phyloP scores from a whole-genome alignment of 2,113 vertebrate species.

The Rhombomys opimus region DNA sequence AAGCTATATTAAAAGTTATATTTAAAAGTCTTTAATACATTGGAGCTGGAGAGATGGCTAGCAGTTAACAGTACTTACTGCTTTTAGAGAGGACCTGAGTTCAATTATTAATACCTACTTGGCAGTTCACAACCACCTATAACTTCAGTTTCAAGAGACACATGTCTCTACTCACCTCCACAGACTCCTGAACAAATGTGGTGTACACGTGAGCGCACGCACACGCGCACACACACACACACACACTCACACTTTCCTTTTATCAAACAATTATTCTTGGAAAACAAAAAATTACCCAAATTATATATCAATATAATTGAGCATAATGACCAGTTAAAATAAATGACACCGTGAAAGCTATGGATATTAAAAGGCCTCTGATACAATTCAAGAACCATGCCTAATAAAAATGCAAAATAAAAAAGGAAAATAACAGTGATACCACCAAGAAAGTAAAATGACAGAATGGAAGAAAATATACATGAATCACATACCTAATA shows the following conservation, averaged over 20 bases:
- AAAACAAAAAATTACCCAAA: not conserved
- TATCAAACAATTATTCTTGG: not conserved
- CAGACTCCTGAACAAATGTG: no score
- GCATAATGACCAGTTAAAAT: not conserved
- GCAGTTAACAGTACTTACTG: not conserved
- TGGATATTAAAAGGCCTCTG: not conserved
- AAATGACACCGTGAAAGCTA: not conserved
- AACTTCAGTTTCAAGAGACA: not conserved
- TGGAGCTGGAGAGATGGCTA: not conserved
- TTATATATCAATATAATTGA: not conserved
- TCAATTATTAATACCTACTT: not conserved
- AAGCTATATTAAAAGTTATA: constrained; percentile 6
- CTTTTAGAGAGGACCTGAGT: not conserved
- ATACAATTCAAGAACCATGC: not conserved
- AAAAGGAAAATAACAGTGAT: not conserved
- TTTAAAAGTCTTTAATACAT: constrained; percentile 8
- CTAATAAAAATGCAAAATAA: constrained; percentile 33
- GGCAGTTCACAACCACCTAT: not conserved
- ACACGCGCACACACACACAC: no score
- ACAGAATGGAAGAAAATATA: not conserved
- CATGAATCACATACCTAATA: not conserved
- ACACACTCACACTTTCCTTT: not conserved
- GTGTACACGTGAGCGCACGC: no score
- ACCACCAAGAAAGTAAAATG: constrained; percentile 25
- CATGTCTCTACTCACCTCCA: not conserved